These are phyloP conservation scores for Takifugu rubripes DNA, from an alignment of 2,797 vertebrate genomes.

Conservation along the genomic window DNA sequence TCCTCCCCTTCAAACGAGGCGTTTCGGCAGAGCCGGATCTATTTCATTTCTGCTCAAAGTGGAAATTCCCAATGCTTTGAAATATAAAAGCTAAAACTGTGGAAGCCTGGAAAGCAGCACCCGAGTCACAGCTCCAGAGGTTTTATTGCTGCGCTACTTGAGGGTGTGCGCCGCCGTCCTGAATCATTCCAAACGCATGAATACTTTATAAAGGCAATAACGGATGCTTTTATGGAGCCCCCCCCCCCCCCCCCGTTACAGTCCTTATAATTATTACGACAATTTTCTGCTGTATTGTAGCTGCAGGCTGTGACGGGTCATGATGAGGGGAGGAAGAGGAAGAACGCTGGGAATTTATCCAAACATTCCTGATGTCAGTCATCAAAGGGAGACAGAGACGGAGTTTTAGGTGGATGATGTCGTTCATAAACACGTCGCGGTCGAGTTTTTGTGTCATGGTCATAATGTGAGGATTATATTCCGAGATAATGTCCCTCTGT, in stretches of 20 bases:
- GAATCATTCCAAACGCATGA: slow-evolving; percentile 66
- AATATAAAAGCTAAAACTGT: background rate
- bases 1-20: background rate
- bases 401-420: too few relatives aligned
- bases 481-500: too few relatives aligned
- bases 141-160: slow-evolving; percentile 65
- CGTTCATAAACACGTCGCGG: too few relatives aligned
- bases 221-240: slow-evolving; percentile 63
- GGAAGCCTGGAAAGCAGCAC: slow-evolving; percentile 34
- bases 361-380: too few relatives aligned
- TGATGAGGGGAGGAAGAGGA: slow-evolving; percentile 61
- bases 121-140: slow-evolving; percentile 51
- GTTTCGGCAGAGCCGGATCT: slow-evolving; percentile 11
- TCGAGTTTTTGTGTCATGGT: too few relatives aligned
- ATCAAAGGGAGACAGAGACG: too few relatives aligned
- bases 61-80: background rate
- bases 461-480: too few relatives aligned
- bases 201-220: slow-evolving; percentile 78
- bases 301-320: slow-evolving; percentile 45
- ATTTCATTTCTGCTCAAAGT: slow-evolving; percentile 7
- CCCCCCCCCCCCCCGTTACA: slow-evolving; percentile 45
- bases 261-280: slow-evolving; percentile 65
- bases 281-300: slow-evolving; percentile 64
- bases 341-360: background rate
- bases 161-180: slow-evolving; percentile 40